These are phyloP conservation scores for Butastur rufipennis DNA, from an alignment of 2,113 vertebrate genomes.

Conservation along the genomic window DNA sequence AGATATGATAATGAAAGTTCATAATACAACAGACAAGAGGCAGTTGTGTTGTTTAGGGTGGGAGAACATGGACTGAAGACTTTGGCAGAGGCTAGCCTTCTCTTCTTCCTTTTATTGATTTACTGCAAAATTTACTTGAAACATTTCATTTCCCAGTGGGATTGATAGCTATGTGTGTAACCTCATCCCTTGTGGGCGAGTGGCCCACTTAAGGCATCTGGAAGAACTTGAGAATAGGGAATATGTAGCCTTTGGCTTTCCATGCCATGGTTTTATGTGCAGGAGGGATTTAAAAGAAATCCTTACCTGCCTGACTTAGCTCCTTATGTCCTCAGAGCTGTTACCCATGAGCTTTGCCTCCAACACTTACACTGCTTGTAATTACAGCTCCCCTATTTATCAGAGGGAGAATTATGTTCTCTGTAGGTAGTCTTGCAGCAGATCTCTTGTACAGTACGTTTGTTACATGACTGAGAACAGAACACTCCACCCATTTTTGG, in stretches of 20 bases:
- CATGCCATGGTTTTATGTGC: not conserved
- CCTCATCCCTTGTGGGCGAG: not conserved
- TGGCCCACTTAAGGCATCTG: not conserved
- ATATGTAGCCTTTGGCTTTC: not conserved
- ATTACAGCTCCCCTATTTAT: not conserved
- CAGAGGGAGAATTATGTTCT: not conserved
- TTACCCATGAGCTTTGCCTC: not conserved
- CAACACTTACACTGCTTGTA: not conserved
- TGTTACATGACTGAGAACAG: not conserved
- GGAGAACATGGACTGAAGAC: not conserved
- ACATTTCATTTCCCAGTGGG: not conserved
- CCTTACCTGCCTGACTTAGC: not conserved
- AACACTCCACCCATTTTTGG: not conserved
- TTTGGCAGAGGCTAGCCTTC: not conserved
- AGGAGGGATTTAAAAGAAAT: not conserved
- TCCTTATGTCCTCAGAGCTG: not conserved
- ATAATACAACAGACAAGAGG: not conserved
- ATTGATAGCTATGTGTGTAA: not conserved
- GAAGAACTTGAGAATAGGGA: not conserved
- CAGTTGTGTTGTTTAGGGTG: not conserved
- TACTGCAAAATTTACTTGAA: not conserved
- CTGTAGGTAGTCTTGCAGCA: not conserved
- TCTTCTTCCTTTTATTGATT: not conserved
- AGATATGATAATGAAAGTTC: rapidly evolving
- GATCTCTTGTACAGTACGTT: not conserved